Conservation (phyloP, 2,113 vertebrate species). For the Elgaria multicarinata region DNA sequence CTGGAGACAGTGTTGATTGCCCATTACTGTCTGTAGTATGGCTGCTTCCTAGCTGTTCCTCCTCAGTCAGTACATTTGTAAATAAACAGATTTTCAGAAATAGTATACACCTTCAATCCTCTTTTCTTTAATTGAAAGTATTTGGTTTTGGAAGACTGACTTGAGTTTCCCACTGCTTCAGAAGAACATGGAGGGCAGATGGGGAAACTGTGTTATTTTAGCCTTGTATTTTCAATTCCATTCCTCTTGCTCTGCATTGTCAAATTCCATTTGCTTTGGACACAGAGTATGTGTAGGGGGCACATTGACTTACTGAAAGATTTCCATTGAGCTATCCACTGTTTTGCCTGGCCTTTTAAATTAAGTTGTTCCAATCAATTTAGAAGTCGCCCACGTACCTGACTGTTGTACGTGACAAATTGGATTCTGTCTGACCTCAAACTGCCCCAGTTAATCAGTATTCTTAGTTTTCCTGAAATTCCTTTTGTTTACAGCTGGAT, state of each 20-base stretch:
- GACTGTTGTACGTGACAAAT: background rate
- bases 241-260: background rate
- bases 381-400: background rate
- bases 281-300: background rate
- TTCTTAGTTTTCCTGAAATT: background rate
- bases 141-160: background rate
- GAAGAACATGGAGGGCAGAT: background rate
- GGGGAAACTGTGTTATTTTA: background rate
- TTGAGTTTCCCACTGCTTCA: background rate
- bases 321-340: background rate
- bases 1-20: background rate
- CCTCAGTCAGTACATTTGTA: background rate
- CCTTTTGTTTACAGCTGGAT: background rate
- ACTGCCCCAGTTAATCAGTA: background rate
- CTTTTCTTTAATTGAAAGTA: background rate
- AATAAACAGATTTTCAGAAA: background rate
- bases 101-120: background rate
- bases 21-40: background rate
- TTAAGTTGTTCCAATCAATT: slow-evolving; percentile 20
- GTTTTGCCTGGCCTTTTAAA: background rate
- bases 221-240: background rate
- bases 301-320: background rate
- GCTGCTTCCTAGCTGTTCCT: background rate
- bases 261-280: slow-evolving; percentile 8
- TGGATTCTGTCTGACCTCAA: slow-evolving; percentile 6